phyloP scores from a whole-genome alignment of 1,140 invertebrate genomes.

The Drosophila rhopaloa region DNA sequence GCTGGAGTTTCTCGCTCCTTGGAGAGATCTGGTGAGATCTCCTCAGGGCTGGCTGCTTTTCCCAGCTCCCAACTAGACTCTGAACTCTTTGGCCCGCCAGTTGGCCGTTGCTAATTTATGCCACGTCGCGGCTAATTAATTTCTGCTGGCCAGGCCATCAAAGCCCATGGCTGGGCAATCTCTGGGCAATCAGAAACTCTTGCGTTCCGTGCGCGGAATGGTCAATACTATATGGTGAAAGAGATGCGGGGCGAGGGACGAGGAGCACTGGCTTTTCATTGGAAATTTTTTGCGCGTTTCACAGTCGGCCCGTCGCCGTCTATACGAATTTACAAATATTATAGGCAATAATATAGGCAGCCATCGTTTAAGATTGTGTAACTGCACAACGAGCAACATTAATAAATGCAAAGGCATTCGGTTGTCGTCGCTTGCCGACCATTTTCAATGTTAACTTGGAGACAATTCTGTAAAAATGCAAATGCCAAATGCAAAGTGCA shows the following conservation, averaged over 20 bases:
- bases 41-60: no score
- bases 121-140: constrained; percentile 76
- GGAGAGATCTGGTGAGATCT: neutral
- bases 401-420: constrained; percentile 69
- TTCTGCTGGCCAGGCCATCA: constrained; percentile 63
- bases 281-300: constrained; percentile 70
- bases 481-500: constrained; percentile 52
- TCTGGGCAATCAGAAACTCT: constrained; percentile 56
- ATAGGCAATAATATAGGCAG: constrained; percentile 27
- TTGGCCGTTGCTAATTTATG: constrained; percentile 67
- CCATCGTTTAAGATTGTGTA: constrained; percentile 70
- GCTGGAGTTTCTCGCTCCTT: neutral
- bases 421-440: constrained; percentile 37
- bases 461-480: constrained; percentile 54
- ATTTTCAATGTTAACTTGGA: constrained; percentile 75
- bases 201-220: constrained; percentile 61
- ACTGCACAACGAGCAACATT: constrained; percentile 59
- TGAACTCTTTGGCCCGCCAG: neutral
- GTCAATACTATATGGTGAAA: constrained; percentile 27
- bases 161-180: constrained; percentile 39
- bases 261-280: constrained; percentile 56
- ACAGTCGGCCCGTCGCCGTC: constrained; percentile 33
- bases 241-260: neutral
- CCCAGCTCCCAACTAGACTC: constrained; percentile 1
- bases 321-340: constrained; percentile 28